phyloP scores from a whole-genome alignment of 2,797 vertebrate genomes.

The Sylvilagus floridanus region DNA sequence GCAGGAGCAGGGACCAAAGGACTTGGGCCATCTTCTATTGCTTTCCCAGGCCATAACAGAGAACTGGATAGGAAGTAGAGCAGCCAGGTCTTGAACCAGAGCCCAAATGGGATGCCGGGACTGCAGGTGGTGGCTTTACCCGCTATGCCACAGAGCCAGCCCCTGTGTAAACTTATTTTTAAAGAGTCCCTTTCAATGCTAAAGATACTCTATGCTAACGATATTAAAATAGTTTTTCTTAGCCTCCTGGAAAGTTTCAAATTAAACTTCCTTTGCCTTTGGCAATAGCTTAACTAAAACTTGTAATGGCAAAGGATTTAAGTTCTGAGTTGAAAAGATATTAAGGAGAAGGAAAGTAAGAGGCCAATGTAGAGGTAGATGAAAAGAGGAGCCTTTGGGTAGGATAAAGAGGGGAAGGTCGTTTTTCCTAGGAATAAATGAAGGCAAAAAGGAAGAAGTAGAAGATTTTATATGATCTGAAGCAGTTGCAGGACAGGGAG shows the following conservation, averaged over 20 bases:
- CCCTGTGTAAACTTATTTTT: neutral
- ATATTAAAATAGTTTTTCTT: neutral
- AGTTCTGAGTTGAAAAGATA: neutral
- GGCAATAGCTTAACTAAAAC: neutral
- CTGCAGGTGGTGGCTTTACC: too few species aligned
- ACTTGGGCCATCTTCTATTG: too few species aligned
- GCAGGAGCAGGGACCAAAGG: too few species aligned
- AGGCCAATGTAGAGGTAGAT: neutral
- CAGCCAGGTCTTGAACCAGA: too few species aligned
- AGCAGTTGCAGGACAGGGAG: neutral
- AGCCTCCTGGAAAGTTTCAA: neutral
- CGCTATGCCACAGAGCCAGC: too few species aligned
- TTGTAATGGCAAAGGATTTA: neutral
- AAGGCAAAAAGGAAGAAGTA: neutral
- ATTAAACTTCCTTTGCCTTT: neutral
- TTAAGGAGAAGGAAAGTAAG: neutral
- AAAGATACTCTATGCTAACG: neutral
- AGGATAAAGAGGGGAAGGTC: neutral
- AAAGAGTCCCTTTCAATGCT: neutral
- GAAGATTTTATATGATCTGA: neutral
- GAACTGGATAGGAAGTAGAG: too few species aligned
- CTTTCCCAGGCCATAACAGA: too few species aligned
- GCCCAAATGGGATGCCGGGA: too few species aligned
- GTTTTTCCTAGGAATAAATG: neutral
- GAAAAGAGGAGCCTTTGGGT: neutral